Conservation (phyloP, 2,888 invertebrate species). For the Magallana nippona region DNA sequence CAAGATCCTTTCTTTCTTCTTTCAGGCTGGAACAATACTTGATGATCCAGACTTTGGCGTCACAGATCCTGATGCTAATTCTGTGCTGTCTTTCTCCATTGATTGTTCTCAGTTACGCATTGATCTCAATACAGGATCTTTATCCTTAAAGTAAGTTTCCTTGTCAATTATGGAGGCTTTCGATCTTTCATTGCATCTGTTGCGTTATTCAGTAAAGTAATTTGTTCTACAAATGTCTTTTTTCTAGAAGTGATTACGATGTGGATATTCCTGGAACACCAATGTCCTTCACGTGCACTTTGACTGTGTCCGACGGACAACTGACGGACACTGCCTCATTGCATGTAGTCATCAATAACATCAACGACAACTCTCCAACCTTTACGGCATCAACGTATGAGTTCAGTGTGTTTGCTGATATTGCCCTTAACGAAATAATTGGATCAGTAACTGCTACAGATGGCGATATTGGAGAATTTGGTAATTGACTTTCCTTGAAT, state of each 20-base stretch:
- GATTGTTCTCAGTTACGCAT: constrained; percentile 33
- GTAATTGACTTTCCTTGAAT: background rate
- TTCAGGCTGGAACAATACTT: constrained; percentile 1
- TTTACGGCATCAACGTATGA: constrained; percentile 19
- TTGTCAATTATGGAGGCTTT: no score
- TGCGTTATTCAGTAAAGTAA: no score
- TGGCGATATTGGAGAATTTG: constrained; percentile 26
- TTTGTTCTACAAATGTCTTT: background rate
- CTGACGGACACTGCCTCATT: constrained; percentile 50
- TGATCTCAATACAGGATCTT: background rate
- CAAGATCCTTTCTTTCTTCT: no score
- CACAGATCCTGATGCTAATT: constrained; percentile 28
- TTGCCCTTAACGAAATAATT: background rate
- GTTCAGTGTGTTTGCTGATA: background rate
- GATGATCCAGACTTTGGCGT: background rate
- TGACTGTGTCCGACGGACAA: constrained; percentile 51
- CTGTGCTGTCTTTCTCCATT: background rate
- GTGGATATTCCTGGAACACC: constrained; percentile 46
- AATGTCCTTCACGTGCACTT: constrained; percentile 47
- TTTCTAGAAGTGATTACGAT: constrained; percentile 51
- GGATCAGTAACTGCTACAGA: constrained; percentile 36
- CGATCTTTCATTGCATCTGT: no score
- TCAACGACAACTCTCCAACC: constrained; percentile 42
- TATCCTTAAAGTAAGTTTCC: background rate
- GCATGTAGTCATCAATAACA: constrained; percentile 49